Evolutionary conservation across 2,888 invertebrate species (phyloP), one percentile per base, ranked within the genome.

Genomic region (Acronicta aceris): DNA sequence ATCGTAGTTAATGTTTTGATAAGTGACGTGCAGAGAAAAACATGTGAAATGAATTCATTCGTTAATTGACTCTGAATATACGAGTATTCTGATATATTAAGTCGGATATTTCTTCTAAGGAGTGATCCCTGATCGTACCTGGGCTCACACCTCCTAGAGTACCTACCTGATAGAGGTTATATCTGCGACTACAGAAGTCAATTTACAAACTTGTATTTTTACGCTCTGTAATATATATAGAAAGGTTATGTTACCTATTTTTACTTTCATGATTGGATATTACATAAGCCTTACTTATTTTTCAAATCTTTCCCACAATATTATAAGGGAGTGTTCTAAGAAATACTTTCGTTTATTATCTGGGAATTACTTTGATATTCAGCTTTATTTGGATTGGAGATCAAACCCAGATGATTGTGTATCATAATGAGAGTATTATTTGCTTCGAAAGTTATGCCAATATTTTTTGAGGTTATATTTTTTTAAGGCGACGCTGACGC

Each of bases 301-400:
- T 51, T 42, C 21, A 71, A 65, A 65, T 50, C n/a, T 33, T 33
- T 12, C 42, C 27, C 0, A 42, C 48, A 46, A 46, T 65, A 42
- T 38, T 40, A 5, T 53, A 9, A 38, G 21, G 38, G n/a, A 46
- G 43, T 30, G 15, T 56, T 47, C 30, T 40, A 6, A 60, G 33
- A 50, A 54, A 45, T 43, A 30, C 33, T 16, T 33, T 70, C 33
- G n/a, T 47, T 38, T 50, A 66, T 55, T 70, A 70, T 50, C 53
- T 51, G 38, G 16, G 43, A 71, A 67, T 71, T 71, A 67, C 45
- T 65, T 52, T n/a, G 17, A 36, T 25, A 38, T 43, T 10, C 30
- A 36, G 5, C 52, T 57, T 52, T 57, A 49, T 57, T 65, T 45
- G 16, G 51, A 57, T 51, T 51, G 13, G 36, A 71, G 40, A 71